These are phyloP conservation scores for Parochlus steinenii DNA, from an alignment of 2,888 invertebrate species.

Conservation along the genomic window DNA sequence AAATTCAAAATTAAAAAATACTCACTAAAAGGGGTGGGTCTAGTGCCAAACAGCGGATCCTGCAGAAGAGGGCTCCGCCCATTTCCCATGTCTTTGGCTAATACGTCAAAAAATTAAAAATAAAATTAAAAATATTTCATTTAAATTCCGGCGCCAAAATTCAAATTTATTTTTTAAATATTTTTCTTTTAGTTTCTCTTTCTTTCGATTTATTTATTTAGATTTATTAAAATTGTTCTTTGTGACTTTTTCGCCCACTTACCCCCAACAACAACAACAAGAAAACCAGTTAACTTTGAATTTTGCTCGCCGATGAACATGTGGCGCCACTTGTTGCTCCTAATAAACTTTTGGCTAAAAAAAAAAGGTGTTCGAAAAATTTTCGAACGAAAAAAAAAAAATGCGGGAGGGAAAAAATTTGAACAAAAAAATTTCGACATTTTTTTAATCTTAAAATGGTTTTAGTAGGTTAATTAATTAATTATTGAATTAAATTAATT, in stretches of 20 bases:
- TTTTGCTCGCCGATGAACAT: too few relatives aligned
- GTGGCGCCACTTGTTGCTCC: too few relatives aligned
- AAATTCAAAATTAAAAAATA: slow-evolving; percentile 20
- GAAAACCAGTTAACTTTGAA: too few relatives aligned
- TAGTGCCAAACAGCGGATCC: slow-evolving; percentile 74
- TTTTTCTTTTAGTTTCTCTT: too few relatives aligned
- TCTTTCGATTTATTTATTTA: too few relatives aligned
- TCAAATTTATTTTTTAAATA: slow-evolving; percentile 1
- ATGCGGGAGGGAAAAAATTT: not conserved
- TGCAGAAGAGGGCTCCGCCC: slow-evolving; percentile 72
- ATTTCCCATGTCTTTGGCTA: slow-evolving; percentile 32
- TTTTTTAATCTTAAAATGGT: not conserved
- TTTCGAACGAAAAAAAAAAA: not conserved
- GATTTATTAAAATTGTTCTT: too few relatives aligned
- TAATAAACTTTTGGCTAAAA: too few relatives aligned
- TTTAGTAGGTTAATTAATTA: too few relatives aligned
- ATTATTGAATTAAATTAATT: too few relatives aligned
- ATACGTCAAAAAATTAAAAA: slow-evolving; percentile 16
- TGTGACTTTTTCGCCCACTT: too few relatives aligned
- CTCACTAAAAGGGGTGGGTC: slow-evolving; percentile 82
- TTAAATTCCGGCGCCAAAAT: not conserved
- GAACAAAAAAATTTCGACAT: not conserved
- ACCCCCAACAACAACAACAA: too few relatives aligned
- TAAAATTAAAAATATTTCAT: slow-evolving; percentile 14
- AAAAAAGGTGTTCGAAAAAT: too few relatives aligned